Percentiles rank a stretch among this genome's conserved stretches.
Conservation (phyloP, 2,797 vertebrate species). For the Aldrovandia affinis region DNA sequence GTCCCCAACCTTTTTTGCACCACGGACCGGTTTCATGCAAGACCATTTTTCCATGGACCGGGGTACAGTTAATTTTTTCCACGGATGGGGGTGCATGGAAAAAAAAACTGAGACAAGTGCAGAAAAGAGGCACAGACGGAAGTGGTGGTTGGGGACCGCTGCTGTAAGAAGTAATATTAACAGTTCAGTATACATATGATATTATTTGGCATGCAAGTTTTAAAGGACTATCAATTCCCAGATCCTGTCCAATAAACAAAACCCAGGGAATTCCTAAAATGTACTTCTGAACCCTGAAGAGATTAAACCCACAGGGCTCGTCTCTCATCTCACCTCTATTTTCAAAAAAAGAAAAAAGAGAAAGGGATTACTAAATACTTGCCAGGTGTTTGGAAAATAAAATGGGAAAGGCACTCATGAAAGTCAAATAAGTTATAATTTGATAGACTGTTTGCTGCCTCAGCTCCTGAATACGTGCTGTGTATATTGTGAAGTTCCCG, state of each 20-base stretch:
- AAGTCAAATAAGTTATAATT: neutral
- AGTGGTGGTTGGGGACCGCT: too few relatives aligned
- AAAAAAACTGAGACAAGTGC: too few relatives aligned
- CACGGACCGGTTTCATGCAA: too few relatives aligned
- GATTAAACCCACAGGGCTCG: neutral
- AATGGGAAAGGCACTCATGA: neutral
- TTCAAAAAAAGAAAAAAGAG: neutral
- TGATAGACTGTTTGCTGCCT: constrained; percentile 6
- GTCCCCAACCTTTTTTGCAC: too few relatives aligned
- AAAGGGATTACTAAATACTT: neutral
- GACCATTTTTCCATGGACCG: too few relatives aligned
- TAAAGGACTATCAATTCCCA: neutral
- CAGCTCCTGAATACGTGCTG: neutral
- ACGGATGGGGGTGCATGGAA: too few relatives aligned
- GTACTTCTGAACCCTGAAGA: neutral
- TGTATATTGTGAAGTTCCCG: neutral
- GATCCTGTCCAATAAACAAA: neutral
- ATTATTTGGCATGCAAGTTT: neutral
- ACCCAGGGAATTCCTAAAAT: neutral
- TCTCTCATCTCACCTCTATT: neutral
- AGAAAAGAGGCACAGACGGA: too few relatives aligned
- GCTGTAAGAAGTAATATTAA: neutral
- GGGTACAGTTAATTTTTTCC: too few relatives aligned
- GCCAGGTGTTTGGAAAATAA: constrained; percentile 7
- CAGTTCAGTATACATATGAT: too few relatives aligned